Evolutionary conservation across 2,888 invertebrate genomes (phyloP), one percentile per base, ranked within the genome.

Genomic region (Electrophaes corylata): DNA sequence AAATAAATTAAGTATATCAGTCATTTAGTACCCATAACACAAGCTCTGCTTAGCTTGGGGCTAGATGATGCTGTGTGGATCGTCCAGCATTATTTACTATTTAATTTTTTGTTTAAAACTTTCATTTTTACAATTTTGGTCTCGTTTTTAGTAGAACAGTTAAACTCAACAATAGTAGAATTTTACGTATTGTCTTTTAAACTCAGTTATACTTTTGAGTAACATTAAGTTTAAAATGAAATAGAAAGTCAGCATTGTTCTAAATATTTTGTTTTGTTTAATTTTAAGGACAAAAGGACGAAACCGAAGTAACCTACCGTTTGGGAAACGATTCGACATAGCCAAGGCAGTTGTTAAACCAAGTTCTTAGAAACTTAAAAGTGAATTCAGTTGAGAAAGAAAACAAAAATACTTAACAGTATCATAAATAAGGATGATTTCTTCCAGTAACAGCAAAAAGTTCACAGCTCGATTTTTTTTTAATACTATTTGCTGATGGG

Each of bases 241-340:
- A 79, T 69, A 73, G 79, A 79, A 79, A 79, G 77, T 64, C 6
- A n/a, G 60, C 65, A 64, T 58, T 71, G 60, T 60, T 47, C 26
- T 44, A 14, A 35, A 55, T 23, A 48, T 63, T 63, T 78, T 73
- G 69, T 72, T 72, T 70, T 57, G 63, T 64, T 57, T 64, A 52
- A 57, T 67, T 72, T 60, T 46, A 26, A 23, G 40, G 46, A 77
- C 71, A 78, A 75, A 69, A 46, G 56, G 18, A 47, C 26, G 59
- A 73, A 77, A 79, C 70, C 71, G 63, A 73, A 69, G 70, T 40
- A 56, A 62, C 75, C 81, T 80, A 70, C 79, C 40, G 77, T 78
- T 75, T 72, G 59, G 63, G 48, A 11, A 37, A n/a, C 37, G 12
- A 64, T 67, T 67, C 40, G 64, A 60, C 48, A 65, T 35, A 51